A percentile compares a stretch with the other conserved stretches of the same genome.
Conservation (phyloP, 2,888 invertebrate species). For the Hydrotaea diabolus region DNA sequence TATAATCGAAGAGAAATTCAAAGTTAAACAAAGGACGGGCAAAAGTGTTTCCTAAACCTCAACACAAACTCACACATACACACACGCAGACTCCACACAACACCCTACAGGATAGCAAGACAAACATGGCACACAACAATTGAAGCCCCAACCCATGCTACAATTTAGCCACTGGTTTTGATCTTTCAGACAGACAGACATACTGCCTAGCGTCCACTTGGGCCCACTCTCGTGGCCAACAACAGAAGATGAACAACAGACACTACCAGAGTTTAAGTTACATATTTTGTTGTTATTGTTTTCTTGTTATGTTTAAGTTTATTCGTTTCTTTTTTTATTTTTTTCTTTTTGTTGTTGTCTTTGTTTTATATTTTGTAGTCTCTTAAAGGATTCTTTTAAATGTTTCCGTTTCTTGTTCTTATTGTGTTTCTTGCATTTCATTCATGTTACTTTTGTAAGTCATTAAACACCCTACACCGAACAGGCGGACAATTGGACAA, state of each 20-base stretch:
- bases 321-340: not conserved
- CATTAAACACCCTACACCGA: no score
- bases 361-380: not conserved
- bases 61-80: slow-evolving; percentile 11
- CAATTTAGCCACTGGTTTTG: not conserved
- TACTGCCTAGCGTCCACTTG: not conserved
- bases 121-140: not conserved
- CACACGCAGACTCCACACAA: not conserved
- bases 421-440: not conserved
- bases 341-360: not conserved
- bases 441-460: not conserved
- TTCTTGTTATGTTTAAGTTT: not conserved
- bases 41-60: slow-evolving; percentile 77
- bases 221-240: not conserved
- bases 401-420: not conserved
- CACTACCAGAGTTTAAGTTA: not conserved
- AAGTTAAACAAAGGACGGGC: slow-evolving; percentile 77
- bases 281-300: not conserved
- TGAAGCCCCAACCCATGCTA: not conserved
- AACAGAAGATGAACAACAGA: not conserved
- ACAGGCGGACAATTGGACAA: no score
- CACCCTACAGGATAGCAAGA: not conserved
- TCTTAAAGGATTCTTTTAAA: not conserved
- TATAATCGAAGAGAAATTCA: slow-evolving; percentile 79
- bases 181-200: no score